A percentile compares a stretch with the other conserved stretches of the same genome.
Conservation (phyloP, 1,140 invertebrate genomes). For the Polypedilum vanderplanki region DNA sequence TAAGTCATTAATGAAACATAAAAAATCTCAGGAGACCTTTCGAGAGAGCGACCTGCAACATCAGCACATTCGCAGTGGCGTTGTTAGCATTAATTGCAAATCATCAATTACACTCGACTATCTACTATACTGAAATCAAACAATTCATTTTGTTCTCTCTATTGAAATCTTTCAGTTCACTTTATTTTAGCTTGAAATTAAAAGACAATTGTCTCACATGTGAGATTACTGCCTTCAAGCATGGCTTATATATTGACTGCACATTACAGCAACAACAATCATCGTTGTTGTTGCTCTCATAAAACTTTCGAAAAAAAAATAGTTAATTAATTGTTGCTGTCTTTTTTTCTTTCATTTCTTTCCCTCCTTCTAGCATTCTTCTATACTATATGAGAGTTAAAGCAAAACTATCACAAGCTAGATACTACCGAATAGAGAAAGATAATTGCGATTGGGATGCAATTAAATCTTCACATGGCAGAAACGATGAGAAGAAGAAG, state of each 20-base stretch:
- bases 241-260: not conserved
- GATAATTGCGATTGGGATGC: too few species aligned
- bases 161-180: not conserved
- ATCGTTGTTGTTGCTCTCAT: too few species aligned
- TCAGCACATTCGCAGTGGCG: not conserved
- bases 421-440: too few species aligned
- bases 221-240: constrained; percentile 8
- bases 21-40: not conserved
- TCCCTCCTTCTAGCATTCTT: not conserved
- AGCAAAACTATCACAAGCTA: too few species aligned
- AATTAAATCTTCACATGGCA: too few species aligned
- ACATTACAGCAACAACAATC: too few species aligned
- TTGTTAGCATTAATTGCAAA: constrained; percentile 7
- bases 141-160: not conserved
- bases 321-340: constrained; percentile 7
- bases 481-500: too few species aligned
- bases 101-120: constrained; percentile 6
- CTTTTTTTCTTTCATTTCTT: not conserved
- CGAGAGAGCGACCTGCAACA: not conserved
- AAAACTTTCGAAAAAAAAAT: constrained; percentile 8
- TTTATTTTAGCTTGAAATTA: not conserved
- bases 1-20: not conserved
- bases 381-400: too few species aligned
- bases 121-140: not conserved
- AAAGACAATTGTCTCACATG: constrained; percentile 12